Conservation (phyloP, 92 coral and sea anemone species). For the Epizoanthus illoricatus region DNA sequence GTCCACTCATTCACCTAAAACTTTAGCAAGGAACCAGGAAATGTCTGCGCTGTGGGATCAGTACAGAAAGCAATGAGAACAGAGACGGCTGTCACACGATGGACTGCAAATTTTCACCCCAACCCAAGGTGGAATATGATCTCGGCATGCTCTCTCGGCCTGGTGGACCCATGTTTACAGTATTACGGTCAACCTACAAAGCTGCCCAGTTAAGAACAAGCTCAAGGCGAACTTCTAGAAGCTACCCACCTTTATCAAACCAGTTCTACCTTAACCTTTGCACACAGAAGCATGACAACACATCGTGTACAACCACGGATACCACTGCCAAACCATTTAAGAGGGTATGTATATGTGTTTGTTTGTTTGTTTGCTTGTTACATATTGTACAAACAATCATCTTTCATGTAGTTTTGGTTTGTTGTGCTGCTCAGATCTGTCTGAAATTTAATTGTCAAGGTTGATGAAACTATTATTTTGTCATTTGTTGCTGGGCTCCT, state of each 20-base stretch:
- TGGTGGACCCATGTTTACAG: conserved; percentile 76
- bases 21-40: conserved; percentile 65
- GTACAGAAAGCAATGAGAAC: conserved; percentile 47
- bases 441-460: too few species aligned
- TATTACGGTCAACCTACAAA: conserved; percentile 18
- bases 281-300: conserved; percentile 72
- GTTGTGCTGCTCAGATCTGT: too few species aligned
- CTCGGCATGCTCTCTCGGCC: conserved; percentile 63
- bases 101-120: conserved; percentile 54
- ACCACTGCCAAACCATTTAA: neutral
- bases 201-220: neutral
- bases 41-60: conserved; percentile 71
- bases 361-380: neutral
- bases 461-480: too few species aligned
- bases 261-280: conserved; percentile 63
- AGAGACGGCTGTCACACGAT: conserved; percentile 65
- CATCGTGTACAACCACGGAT: conserved; percentile 53
- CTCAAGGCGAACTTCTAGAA: neutral
- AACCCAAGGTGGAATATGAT: conserved; percentile 54
- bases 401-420: too few species aligned
- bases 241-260: conserved; percentile 51
- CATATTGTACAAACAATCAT: neutral
- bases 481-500: too few species aligned
- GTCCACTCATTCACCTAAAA: conserved; percentile 12
- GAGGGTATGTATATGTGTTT: conserved; percentile 3